Base-by-base conservation (phyloP, 2,888 invertebrate species). In the Aelia acuminata region DNA sequence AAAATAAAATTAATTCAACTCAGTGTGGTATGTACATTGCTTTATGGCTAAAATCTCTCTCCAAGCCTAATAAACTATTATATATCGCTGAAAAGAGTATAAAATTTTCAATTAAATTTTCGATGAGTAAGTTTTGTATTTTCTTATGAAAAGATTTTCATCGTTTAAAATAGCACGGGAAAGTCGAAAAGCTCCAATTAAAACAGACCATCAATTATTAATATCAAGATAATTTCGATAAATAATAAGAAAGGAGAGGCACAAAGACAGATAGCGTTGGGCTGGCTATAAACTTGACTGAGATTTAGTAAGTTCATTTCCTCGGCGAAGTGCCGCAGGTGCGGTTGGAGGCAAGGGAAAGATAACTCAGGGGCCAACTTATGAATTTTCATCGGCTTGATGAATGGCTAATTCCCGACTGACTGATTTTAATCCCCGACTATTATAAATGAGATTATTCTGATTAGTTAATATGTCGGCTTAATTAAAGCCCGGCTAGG, bases 401-500 rank as follows among this genome's bases (percentile, higher is more conserved):
- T 63, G 63, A 63, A 63, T 63, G 63, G 63, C 18, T 63, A 63
- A 63, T 63, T 63, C 31, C 26, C 31, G 63, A 18, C 26, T 63
- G 63, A 63, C 63, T 63, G 63, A 63, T 63, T 63, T 63, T 63
- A 63, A 63, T 63, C 63, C 63, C 15, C 31, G 63, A 63, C 63
- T 63, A 63, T 63, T 63, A 63, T 63, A 63, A 63, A 63, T 63
- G 63, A 63, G 63, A 63, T 63, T 63, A 63, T 63, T 63, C 63
- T 63, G 63, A 63, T 63, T 63, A 63, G 63, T 63, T 63, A 63
- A 63, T 63, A 63, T 63, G 63, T 63, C 26, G 63, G 63, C 18
- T 63, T 63, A 31, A 63, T 63, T 63, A 63, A 63, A 31, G 26
- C 31, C n/a, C n/a, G n/a, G 10, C 63, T 3, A 26, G 4, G 26